Evolutionary conservation across 2,888 invertebrate species (phyloP), one percentile per base, ranked within the genome.

Genomic region (Pandemis cinnamomeana): DNA sequence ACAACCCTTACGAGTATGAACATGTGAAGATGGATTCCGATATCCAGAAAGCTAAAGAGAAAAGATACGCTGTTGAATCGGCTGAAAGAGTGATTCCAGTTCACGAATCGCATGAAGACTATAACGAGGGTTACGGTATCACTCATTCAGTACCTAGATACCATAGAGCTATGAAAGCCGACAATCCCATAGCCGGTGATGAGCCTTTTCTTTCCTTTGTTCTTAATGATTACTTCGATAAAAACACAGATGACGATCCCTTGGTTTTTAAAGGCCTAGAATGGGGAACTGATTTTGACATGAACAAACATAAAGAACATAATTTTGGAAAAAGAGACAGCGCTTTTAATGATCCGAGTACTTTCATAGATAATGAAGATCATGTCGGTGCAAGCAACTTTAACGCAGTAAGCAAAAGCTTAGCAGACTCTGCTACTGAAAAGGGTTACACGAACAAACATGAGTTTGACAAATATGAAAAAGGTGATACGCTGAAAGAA

Each of bases 121-220:
- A 88, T 76, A 69, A 80, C 4, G 74, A 80, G 66, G 76, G 75
- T 46, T 77, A 80, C n/a, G 71, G 63, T 20, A 69, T 71, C 20
- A n/a, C 44, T 0, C 66, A 78, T 51, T 46, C 78, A 0, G 80
- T 78, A 10, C 62, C 79, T 41, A 77, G 75, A 46, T 80, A 80
- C 72, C 72, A 79, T 48, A 75, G 67, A 70, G 75, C 75, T 48
- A 76, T 55, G n/a, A 79, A 80, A n/a, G 80, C 84, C 8, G 87
- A 90, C 66, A 90, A 90, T 77, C 92, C 91, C 5, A 81, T 88
- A 51, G 78, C 72, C 63, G 90, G 87, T 10, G 83, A 91, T 72
- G 84, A 84, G 71, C 90, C 91, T 2, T 92, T 91, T 77, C 87
- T 91, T 72, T 91, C 91, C 0, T 90, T 85, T 77, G 85, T 89